These are phyloP conservation scores for Spea hammondii DNA, from an alignment of 2,797 vertebrate species.

Conservation along the genomic window DNA sequence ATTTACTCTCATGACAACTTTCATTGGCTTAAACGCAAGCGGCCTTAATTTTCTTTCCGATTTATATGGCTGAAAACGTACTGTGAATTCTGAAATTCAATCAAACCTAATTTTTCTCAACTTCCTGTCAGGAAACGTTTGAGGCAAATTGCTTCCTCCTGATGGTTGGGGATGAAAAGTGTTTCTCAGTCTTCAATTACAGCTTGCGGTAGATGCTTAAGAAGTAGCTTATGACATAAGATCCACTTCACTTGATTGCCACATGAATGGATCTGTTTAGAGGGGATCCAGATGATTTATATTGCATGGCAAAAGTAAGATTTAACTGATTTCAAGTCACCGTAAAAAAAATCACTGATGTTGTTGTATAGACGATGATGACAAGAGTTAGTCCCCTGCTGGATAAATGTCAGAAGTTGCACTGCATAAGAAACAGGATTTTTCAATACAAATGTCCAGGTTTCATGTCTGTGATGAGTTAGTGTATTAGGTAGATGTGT, in stretches of 20 bases:
- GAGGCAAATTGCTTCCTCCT: constrained; percentile 42
- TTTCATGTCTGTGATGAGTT: constrained; percentile 57
- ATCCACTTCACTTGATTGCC: constrained; percentile 34
- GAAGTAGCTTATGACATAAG: constrained; percentile 43
- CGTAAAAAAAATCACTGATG: constrained; percentile 61
- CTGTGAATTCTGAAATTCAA: constrained; percentile 44
- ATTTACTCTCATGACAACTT: constrained; percentile 44
- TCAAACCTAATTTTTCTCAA: constrained; percentile 49
- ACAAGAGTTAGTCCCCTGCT: constrained; percentile 54
- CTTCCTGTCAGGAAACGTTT: constrained; percentile 52
- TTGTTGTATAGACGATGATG: constrained; percentile 56
- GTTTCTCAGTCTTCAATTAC: constrained; percentile 44
- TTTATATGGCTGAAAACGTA: constrained; percentile 37
- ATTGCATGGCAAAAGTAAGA: constrained; percentile 59
- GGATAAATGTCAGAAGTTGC: constrained; percentile 58
- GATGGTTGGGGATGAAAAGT: constrained; percentile 45
- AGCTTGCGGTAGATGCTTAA: constrained; percentile 41
- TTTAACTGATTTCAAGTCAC: constrained; percentile 55
- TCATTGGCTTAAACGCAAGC: constrained; percentile 32
- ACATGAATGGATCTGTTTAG: constrained; percentile 25
- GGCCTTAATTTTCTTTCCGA: constrained; percentile 38
- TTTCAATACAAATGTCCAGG: constrained; percentile 57
- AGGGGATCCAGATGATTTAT: constrained; percentile 43
- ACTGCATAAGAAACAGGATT: constrained; percentile 51
- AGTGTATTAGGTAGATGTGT: constrained; percentile 59